Base-by-base conservation (phyloP, 2,113 vertebrate species). In the Pomatorhinus ruficollis region DNA sequence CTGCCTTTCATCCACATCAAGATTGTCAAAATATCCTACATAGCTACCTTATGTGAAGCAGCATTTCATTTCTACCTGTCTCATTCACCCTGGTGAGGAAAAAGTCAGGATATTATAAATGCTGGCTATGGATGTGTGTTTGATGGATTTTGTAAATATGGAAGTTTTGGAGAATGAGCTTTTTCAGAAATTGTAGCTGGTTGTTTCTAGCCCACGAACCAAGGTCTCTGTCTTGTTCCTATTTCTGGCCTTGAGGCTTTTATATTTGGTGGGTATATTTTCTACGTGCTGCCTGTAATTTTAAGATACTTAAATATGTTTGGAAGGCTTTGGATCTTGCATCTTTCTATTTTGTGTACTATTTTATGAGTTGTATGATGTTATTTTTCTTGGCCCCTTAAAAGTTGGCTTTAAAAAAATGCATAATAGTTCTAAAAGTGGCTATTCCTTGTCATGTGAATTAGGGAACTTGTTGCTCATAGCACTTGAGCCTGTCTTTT, bases 101-200 rank as follows among this genome's bases (percentile, higher is more conserved):
- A 10, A 5, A 0, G 0, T 45, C 42, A 47, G 35, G 17, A 0
- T 30, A 12, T 49, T 72, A 15, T 2, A 15, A 60, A 30, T 31
- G 31, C 37, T n/a, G 35, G 24, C 25, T 52, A 0, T 8, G 16
- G 25, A 7, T 53, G 23, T 63, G 18, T 11, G 1, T 42, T 68
- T 42, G 52, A 12, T 92, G 39, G 47, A 24, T 77, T 83, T 54
- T 72, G 64, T 86, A 54, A 86, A 47, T 33, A 30, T 0, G 4
- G 28, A 66, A 49, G 23, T 28, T 59, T 52, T 56, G 61, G 24
- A 60, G 31, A 90, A 59, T 9, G 24, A 24, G 13, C 21, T 81
- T 88, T 81, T 81, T 63, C 19, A 89, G 57, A 70, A 83, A 6
- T 39, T 3, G 17, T 52, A 44, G 22, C 35, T 66, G 30, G 23